Evolutionary conservation across 2,113 vertebrate genomes (phyloP), one percentile per base, ranked within the genome.

Genomic region (Aix galericulata): DNA sequence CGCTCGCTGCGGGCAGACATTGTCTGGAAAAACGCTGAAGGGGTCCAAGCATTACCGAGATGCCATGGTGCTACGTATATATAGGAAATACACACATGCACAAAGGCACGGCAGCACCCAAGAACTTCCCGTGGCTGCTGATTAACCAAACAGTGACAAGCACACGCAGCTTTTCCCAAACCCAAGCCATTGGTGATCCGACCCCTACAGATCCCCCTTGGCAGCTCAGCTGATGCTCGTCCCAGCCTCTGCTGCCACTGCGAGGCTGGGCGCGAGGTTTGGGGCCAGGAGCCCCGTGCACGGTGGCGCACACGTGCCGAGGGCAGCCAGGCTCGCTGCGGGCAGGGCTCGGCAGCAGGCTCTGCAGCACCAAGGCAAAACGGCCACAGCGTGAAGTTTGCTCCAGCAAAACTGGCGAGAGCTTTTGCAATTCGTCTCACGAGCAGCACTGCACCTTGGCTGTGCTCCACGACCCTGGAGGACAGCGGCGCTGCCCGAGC

Each of bases 131-230:
- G 0, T 15, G 48, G 40, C 25, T 3, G 1, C 20, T n/a, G 40
- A 58, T 77, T n/a, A 80, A 26, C 71, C 72, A 1, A 44, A 25
- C 34, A 63, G 32, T 21, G 59, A 72, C 46, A 69, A 29, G 25
- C 20, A 32, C 32, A 31, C 13, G 20, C 4, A 52, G 55, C 9
- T 56, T n/a, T 48, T 4, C 63, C 73, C 14, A 83, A 59, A 21
- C 42, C 42, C 22, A 2, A 1, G 25, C 48, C 0, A 64, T 58
- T 0, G 2, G 17, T 0, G 0, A 88, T 38, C 50, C 0, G 0
- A 58, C 44, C 46, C 50, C 46, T n/a, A 31, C 0, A 1, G 92
- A 85, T 79, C 13, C 74, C 87, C 71, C 31, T 20, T 74, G 82
- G 22, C 10, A 38, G 13, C 0, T 0, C 31, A 53, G 64, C 64